Base-by-base conservation (phyloP, 1,140 invertebrate species). In the Aradophagus sp. region DNA sequence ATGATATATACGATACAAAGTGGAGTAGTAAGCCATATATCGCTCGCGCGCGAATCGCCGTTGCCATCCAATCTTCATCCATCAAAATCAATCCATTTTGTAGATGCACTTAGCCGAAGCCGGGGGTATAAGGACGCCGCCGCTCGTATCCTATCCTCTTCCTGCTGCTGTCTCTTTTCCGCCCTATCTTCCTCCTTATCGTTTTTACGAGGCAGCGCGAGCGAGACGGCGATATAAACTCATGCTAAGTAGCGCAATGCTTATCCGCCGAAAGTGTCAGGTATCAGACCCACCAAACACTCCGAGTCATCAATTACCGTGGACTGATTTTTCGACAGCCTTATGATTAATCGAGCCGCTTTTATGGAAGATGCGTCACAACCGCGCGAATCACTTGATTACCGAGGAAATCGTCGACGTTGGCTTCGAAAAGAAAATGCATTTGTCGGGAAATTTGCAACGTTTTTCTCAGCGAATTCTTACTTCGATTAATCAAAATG, bases 21-120 rank as follows among this genome's bases (percentile, higher is more conserved):
- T 68, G 34, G 32, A 50, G 38, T 39, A 62, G 58, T 52, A 39
- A 44, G 58, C 34, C 42, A 26, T 58, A 58, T 55, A 50, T 62
- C 58, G 58, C 42, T 63, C 17, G 36, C 38, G 38, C 58, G 26
- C 38, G 26, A 27, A 52, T 48, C 44, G 44, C 31, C 32, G 52
- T 53, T 65, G 55, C 55, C 48, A 59, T 65, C 50, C 72, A 71
- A 68, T 75, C 68, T 77, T 52, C 68, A 76, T 78, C 65, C 67
- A 78, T 80, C 75, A 77, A 77, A 78, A 78, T 75, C 76, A 75
- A 78, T 75, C 65, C 36, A 68, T 53, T 53, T 59, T 44, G 38
- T 48, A 38, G 59, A 61, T 65, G 62, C 69, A 63, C 59, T 73
- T 65, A 68, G 48, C 34, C 39, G 63, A 61, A 41, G 41, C 36